Percentiles rank a stretch among this genome's conserved stretches.
Conservation (phyloP, 2,888 invertebrate genomes). For the Dicyrtomina minuta region DNA sequence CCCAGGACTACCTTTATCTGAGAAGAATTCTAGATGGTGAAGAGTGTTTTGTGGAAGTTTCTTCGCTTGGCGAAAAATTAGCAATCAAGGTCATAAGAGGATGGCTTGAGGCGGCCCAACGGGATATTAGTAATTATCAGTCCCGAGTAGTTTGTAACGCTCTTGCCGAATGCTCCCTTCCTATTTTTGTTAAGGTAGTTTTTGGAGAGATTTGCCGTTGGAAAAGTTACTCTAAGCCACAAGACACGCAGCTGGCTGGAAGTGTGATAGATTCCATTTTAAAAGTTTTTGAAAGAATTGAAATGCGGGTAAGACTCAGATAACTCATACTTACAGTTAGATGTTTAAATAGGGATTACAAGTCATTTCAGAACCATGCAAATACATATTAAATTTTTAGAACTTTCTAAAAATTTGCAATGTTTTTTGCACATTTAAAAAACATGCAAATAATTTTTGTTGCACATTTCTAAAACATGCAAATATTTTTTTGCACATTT, state of each 20-base stretch:
- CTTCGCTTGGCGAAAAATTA: constrained; percentile 84
- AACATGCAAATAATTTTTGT: no score
- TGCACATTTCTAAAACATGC: no score
- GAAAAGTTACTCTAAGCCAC: constrained; percentile 93
- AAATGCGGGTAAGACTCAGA: constrained; percentile 70
- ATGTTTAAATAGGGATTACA: no score
- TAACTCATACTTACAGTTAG: background rate
- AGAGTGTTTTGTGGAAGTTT: constrained; percentile 86
- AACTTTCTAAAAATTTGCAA: no score
- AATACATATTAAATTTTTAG: no score
- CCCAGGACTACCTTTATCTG: constrained; percentile 80
- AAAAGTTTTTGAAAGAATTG: constrained; percentile 93
- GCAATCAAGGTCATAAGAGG: constrained; percentile 80
- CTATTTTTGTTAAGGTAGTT: constrained; percentile 94
- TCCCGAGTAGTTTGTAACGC: constrained; percentile 93
- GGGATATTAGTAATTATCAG: constrained; percentile 88
- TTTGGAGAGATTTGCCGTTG: constrained; percentile 91
- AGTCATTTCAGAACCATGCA: no score
- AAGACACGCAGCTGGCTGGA: constrained; percentile 87
- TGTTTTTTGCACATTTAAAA: no score
- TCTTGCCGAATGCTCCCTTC: constrained; percentile 87
- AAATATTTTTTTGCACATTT: no score
- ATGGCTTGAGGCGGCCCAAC: constrained; percentile 87
- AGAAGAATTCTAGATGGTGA: constrained; percentile 84
- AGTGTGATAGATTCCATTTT: constrained; percentile 97